Evolutionary conservation across 2,797 vertebrate species (phyloP).

Genomic region (Muscicapa comitata): DNA sequence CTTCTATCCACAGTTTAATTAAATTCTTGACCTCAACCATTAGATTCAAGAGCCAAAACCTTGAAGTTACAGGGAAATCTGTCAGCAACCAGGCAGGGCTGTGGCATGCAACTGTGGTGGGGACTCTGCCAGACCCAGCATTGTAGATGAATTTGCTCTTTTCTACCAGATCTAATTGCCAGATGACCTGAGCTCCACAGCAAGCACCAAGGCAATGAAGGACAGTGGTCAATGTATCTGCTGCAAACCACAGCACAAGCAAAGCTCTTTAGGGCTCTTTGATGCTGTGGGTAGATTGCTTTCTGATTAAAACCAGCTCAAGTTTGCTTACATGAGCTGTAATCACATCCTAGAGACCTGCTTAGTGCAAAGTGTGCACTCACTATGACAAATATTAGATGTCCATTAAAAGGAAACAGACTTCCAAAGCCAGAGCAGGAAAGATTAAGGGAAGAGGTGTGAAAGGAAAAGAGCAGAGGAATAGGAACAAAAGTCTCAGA

Average conservation of each 20-base stretch:
- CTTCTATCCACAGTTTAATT: neutral
- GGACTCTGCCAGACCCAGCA: neutral
- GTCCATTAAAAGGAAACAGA: neutral
- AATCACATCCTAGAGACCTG: neutral
- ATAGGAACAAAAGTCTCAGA: conserved; percentile 17
- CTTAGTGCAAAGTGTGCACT: neutral
- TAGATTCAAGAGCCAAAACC: neutral
- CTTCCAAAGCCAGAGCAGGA: neutral
- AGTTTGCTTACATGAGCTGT: neutral
- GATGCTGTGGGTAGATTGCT: neutral
- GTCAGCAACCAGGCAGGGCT: neutral
- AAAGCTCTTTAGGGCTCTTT: neutral
- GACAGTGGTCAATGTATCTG: neutral
- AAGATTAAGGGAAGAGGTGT: conserved; percentile 9
- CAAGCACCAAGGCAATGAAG: neutral
- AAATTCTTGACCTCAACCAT: neutral
- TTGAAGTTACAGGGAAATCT: neutral
- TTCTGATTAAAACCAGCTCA: neutral
- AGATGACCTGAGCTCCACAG: neutral
- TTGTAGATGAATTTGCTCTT: neutral
- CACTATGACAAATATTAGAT: neutral
- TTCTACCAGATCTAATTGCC: neutral
- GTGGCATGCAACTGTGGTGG: neutral
- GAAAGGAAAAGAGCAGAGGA: conserved; percentile 23
- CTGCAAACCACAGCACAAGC: neutral